Evolutionary conservation across 2,797 vertebrate species (phyloP).

Genomic region (Clarias laeviceps): DNA sequence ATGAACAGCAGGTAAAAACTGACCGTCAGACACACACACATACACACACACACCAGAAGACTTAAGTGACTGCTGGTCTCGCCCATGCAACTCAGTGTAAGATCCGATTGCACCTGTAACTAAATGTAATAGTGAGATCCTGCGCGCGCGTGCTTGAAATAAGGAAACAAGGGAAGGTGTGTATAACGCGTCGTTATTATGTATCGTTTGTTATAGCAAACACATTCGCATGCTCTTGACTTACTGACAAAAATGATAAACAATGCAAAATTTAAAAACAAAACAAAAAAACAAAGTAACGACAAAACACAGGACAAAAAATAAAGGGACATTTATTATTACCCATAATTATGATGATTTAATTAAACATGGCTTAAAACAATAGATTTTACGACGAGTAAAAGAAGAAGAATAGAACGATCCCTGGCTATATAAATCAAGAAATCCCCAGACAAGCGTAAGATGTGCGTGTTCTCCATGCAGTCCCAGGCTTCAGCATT

Average conservation of each 20-base stretch:
- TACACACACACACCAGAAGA: constrained; percentile 16
- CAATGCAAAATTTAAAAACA: neutral
- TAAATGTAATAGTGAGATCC: constrained; percentile 14
- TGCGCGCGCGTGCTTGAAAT: neutral
- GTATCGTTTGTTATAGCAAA: neutral
- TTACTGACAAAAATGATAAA: neutral
- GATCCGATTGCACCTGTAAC: constrained; percentile 32
- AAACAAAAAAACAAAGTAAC: neutral
- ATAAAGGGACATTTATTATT: neutral
- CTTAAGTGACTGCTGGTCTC: constrained; percentile 14
- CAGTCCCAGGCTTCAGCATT: constrained; percentile 16
- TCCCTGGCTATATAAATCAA: neutral
- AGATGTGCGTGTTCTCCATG: neutral
- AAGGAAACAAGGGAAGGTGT: neutral
- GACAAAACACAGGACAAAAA: neutral
- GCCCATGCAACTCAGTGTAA: neutral
- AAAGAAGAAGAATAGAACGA: neutral
- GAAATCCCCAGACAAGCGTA: neutral
- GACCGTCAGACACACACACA: neutral
- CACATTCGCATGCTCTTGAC: neutral
- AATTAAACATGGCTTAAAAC: neutral
- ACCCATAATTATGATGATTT: neutral
- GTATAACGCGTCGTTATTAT: neutral
- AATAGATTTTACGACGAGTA: neutral
- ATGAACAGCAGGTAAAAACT: neutral